A percentile compares a stretch with the other conserved stretches of the same genome.
phyloP scores from a whole-genome alignment of 2,797 vertebrate species.

The Chlorospingus flavigularis region DNA sequence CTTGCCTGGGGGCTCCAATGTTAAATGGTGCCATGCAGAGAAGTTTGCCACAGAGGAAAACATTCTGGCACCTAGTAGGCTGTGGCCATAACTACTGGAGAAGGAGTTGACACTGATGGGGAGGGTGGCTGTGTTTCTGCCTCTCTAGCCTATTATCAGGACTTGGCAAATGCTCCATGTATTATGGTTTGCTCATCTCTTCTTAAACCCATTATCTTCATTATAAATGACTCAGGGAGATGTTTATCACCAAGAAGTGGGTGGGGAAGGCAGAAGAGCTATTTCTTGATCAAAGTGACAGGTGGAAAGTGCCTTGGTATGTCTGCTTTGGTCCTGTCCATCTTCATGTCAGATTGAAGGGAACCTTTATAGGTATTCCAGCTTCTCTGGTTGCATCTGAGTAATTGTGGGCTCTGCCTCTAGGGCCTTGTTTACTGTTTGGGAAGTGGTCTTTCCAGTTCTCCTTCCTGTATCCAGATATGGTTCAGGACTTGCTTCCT shows the following conservation, averaged over 20 bases:
- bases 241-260: background rate
- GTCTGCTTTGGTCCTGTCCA: background rate
- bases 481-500: background rate
- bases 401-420: background rate
- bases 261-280: background rate
- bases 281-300: background rate
- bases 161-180: background rate
- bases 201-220: background rate
- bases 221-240: background rate
- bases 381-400: background rate
- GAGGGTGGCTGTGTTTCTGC: background rate
- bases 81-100: background rate
- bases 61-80: background rate
- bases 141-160: background rate
- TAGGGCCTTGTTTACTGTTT: background rate
- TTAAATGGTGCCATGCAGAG: background rate
- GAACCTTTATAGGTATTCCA: background rate
- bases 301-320: background rate
- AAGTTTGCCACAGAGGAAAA: background rate
- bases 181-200: background rate
- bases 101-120: background rate
- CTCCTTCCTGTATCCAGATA: background rate
- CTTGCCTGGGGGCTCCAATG: background rate
- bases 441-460: slow-evolving; percentile 34
- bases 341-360: background rate